Conservation (phyloP, 2,113 vertebrate genomes). For the Callopanchax toddi region DNA sequence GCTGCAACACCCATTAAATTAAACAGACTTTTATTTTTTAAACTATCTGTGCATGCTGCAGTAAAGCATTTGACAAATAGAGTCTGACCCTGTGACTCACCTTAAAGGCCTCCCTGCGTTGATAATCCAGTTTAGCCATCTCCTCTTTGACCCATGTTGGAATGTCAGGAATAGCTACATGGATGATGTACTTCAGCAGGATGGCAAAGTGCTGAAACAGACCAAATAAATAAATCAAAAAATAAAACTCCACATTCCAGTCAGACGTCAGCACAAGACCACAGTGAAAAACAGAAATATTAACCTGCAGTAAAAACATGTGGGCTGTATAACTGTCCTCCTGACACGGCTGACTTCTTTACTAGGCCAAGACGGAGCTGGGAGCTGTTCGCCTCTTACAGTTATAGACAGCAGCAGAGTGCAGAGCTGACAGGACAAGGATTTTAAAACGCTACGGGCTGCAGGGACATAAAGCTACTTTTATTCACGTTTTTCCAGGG, state of each 20-base stretch:
- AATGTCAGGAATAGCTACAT: constrained; percentile 92
- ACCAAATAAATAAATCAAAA: constrained; percentile 5
- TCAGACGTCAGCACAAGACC: background rate
- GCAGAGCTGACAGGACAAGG: constrained; percentile 6
- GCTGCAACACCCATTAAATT: no score
- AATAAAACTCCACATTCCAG: background rate
- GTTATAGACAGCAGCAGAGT: constrained; percentile 39
- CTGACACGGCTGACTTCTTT: constrained; percentile 48
- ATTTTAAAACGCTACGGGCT: constrained; percentile 25
- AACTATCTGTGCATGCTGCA: no score
- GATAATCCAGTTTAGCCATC: constrained; percentile 96
- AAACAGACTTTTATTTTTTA: no score
- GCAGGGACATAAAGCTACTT: background rate
- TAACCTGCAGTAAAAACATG: constrained; percentile 26
- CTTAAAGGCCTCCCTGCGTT: constrained; percentile 95
- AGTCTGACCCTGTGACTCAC: constrained; percentile 62
- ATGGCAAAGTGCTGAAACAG: constrained; percentile 89
- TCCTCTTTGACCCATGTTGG: constrained; percentile 93
- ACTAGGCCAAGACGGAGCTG: constrained; percentile 61
- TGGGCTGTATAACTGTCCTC: constrained; percentile 30
- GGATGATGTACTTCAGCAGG: constrained; percentile 93
- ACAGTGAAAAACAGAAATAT: background rate
- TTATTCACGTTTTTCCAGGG: no score
- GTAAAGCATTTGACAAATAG: background rate
- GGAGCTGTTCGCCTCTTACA: constrained; percentile 57